phyloP scores from a whole-genome alignment of 2,888 invertebrate genomes.

The Eristalis tenax region DNA sequence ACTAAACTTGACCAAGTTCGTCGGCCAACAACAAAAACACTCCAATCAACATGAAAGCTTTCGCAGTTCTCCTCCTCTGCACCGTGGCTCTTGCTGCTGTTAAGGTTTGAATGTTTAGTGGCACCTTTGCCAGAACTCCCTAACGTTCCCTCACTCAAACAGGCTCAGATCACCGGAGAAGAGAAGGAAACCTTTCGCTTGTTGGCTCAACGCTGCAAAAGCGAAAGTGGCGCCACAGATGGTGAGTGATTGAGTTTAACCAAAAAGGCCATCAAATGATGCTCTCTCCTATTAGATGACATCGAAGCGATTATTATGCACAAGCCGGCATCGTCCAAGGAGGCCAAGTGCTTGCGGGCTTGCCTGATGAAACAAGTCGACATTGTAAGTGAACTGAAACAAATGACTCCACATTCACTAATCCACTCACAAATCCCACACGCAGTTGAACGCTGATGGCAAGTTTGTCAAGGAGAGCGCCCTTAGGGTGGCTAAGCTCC shows the following conservation, averaged over 20 bases:
- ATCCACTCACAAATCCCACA: neutral
- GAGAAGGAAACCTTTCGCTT: conserved; percentile 72
- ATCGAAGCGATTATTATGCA: conserved; percentile 73
- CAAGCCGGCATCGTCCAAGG: conserved; percentile 72
- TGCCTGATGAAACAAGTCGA: conserved; percentile 76
- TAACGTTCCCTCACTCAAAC: conserved; percentile 41
- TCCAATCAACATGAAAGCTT: conserved; percentile 5
- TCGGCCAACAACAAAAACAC: neutral
- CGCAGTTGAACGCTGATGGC: conserved; percentile 74
- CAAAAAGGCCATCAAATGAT: neutral
- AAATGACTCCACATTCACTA: neutral
- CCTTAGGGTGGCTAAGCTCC: conserved; percentile 73
- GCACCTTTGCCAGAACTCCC: neutral
- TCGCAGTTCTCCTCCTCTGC: neutral
- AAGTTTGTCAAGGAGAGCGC: conserved; percentile 74
- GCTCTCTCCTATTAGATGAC: conserved; percentile 62
- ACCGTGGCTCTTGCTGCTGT: neutral
- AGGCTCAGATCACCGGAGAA: conserved; percentile 74
- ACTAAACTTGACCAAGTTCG: neutral
- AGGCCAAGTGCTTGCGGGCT: conserved; percentile 76
- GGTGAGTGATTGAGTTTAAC: conserved; percentile 74
- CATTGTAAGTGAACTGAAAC: conserved; percentile 58
- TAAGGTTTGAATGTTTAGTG: neutral
- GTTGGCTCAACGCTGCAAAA: conserved; percentile 75
- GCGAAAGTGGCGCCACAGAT: conserved; percentile 77